Evolutionary conservation across 2,888 invertebrate species (phyloP), one percentile per base, ranked within the genome.

Genomic region (Leptura quadrifasciata): DNA sequence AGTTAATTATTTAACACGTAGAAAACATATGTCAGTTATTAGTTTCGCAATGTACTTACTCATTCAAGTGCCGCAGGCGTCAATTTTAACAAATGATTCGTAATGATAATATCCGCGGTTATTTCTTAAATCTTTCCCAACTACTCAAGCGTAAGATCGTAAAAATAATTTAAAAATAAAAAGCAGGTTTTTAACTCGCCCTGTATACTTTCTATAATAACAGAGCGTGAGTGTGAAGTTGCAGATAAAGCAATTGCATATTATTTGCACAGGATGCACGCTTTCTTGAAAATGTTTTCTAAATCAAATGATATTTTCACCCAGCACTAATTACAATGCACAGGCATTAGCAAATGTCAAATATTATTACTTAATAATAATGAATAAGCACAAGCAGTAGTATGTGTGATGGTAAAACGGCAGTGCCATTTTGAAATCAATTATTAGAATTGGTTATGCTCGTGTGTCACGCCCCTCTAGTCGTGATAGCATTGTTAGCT

Each of bases 401-500:
- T 72, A 55, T 17, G 47, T 57, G 20, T 54, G 68, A 74, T 58
- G 69, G 54, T 57, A 74, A 55, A 74, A 70, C 58, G 68, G 74
- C 74, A 74, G 74, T 74, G 64, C 78, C 83, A 83, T 86, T 86
- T 85, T 82, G 82, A 84, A 85, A 86, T 85, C 85, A 85, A 85
- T 86, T 86, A 85, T 82, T 77, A 80, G 84, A 81, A 84, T 83
- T 82, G 81, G 84, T 76, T 82, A 82, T 85, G 81, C 79, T 86
- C 86, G 86, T 86, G 86, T 82, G 85, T 85, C 86, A 86, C 86
- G 87, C 86, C 86, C 83, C 80, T 80, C 74, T 63, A 75, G 73
- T 86, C 86, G 85, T 86, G 86, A 85, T 85, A 82, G 79, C 78
- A 86, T 87, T 86, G 86, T 86, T 85, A 82, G 84, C 82, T 85